Evolutionary conservation across 1,140 invertebrate genomes (phyloP).

Genomic region (Aphaenogaster rudis): DNA sequence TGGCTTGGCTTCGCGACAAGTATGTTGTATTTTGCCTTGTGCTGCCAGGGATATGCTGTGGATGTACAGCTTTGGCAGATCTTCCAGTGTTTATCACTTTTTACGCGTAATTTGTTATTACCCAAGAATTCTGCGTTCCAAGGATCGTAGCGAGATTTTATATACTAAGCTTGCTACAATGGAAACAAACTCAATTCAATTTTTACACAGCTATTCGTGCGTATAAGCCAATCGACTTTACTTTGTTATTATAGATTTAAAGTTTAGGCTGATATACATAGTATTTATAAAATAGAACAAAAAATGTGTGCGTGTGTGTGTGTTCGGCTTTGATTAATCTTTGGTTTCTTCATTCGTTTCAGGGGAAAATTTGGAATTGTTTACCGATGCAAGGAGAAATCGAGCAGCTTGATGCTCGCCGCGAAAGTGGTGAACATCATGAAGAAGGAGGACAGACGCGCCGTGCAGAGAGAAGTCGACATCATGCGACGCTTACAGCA

Average conservation of each 20-base stretch:
- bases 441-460: constrained; percentile 94
- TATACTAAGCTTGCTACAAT: background rate
- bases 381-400: constrained; percentile 95
- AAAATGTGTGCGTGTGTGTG: too few relatives aligned
- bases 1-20: constrained; percentile 66
- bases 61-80: constrained; percentile 42
- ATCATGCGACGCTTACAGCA: constrained; percentile 98
- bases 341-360: constrained; percentile 51
- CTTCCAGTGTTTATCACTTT: constrained; percentile 40
- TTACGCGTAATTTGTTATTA: constrained; percentile 16
- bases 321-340: background rate
- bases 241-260: background rate
- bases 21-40: constrained; percentile 20
- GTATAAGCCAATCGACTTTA: background rate
- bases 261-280: background rate
- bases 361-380: constrained; percentile 99
- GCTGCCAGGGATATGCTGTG: background rate
- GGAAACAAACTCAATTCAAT: background rate
- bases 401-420: constrained; percentile 93
- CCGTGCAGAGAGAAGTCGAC: constrained; percentile 98
- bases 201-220: background rate
- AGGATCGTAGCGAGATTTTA: background rate
- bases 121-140: background rate
- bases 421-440: constrained; percentile 97
- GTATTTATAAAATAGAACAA: background rate